Evolutionary conservation across 2,888 invertebrate species (phyloP), one percentile per base, ranked within the genome.

Genomic region (Omphaloscelis lunosa): DNA sequence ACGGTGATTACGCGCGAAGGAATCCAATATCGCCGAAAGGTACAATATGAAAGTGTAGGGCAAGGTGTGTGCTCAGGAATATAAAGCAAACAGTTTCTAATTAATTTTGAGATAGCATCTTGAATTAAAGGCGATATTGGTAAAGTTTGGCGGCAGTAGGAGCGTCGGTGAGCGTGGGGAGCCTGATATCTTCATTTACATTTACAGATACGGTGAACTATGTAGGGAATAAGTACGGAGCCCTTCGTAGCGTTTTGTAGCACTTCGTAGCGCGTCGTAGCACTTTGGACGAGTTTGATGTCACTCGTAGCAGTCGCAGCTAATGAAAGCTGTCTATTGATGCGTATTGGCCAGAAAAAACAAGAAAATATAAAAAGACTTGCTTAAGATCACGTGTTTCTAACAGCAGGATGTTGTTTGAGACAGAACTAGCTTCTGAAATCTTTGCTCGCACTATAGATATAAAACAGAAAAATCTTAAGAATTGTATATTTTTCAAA

Each of bases 41-140:
- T 72, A 66, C 56, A 75, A 72, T 71, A 58, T 77, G 74, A 81
- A 72, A 73, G 72, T 72, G 80, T 83, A 75, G 75, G 45, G 73
- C 79, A 80, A 87, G 84, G 84, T 85, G 80, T 85, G 85, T 80
- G 83, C 69, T 72, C 69, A 63, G 56, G 71, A 85, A 83, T 82
- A 82, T 78, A 74, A 86, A 80, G 84, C 90, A 87, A 88, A 88
- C 88, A 87, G 86, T 83, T 85, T 86, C 80, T 90, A 88, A 89
- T 89, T 90, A 87, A 88, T 87, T 87, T 89, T 80, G 76, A 72
- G 80, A 81, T 79, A 77, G 69, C 61, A 84, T 82, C 80, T 85
- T 80, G 80, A 82, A 87, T 88, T 88, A 81, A 86, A 84, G 85
- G 79, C 74, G 80, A 81, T 89, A 86, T 89, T 87, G 87, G 79